Evolutionary conservation across 2,888 invertebrate species (phyloP).

Genomic region (Melangyna quadrimaculata): DNA sequence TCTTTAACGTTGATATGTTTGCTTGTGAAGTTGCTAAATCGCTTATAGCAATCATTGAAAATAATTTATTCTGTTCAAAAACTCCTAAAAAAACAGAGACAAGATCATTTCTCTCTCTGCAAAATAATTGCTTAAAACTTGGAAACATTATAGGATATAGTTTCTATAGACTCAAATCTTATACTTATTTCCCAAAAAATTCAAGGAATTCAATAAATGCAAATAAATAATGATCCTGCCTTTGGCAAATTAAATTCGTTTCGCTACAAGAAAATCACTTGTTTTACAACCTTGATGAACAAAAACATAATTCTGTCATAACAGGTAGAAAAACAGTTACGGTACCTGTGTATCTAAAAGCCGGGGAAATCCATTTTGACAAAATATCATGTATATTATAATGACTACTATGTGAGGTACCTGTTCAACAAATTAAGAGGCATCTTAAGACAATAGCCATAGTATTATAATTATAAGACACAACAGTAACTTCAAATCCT

Average conservation of each 20-base stretch:
- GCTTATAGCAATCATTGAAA: too few relatives aligned
- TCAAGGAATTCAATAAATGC: constrained; percentile 57
- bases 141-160: background rate
- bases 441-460: constrained; percentile 48
- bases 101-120: background rate
- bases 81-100: background rate
- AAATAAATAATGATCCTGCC: constrained; percentile 69
- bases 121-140: background rate
- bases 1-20: too few relatives aligned
- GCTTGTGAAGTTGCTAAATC: too few relatives aligned
- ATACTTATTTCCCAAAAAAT: constrained; percentile 6
- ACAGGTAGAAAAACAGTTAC: constrained; percentile 18
- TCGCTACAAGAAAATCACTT: constrained; percentile 56
- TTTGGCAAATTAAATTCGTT: constrained; percentile 67
- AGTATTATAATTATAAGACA: constrained; percentile 55
- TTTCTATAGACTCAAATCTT: background rate
- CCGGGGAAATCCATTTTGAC: constrained; percentile 53
- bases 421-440: constrained; percentile 16
- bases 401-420: constrained; percentile 10
- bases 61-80: background rate
- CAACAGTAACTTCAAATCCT: constrained; percentile 54
- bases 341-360: background rate
- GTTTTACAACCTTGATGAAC: constrained; percentile 42
- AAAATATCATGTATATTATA: constrained; percentile 21
- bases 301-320: background rate